Percentiles rank a stretch among this genome's conserved stretches.
phyloP scores from a whole-genome alignment of 2,113 vertebrate species.

The Crotalus tigris region DNA sequence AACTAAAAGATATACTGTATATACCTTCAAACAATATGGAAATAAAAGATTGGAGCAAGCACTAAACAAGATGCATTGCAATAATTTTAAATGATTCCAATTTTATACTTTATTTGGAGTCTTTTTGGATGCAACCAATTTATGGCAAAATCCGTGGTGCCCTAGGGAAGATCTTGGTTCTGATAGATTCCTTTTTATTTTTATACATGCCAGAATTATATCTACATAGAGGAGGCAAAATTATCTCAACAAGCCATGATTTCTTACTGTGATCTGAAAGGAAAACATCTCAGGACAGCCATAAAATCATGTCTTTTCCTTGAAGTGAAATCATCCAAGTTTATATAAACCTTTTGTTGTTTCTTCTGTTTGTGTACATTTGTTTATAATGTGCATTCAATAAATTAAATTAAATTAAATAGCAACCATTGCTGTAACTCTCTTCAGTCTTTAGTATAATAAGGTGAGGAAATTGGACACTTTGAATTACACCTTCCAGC shows the following conservation, averaged over 20 bases:
- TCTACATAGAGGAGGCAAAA: not conserved
- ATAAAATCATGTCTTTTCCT: not conserved
- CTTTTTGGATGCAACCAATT: not conserved
- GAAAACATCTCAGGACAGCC: not conserved
- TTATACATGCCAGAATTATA: not conserved
- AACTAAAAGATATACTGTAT: not conserved
- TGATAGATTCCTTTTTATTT: not conserved
- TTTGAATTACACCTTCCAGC: not conserved
- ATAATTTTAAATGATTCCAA: slow-evolving; percentile 12
- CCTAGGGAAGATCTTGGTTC: not conserved
- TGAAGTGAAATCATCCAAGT: not conserved
- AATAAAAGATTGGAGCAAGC: not conserved
- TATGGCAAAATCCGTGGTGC: not conserved
- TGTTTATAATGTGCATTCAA: not conserved
- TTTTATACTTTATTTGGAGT: not conserved
- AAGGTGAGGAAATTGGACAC: not conserved
- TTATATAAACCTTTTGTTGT: not conserved
- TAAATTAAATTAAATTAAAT: not conserved
- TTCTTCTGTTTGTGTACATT: too few species aligned
- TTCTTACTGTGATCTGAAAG: not conserved
- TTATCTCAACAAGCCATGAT: not conserved
- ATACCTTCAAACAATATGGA: not conserved
- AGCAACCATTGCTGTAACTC: not conserved
- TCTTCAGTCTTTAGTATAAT: not conserved
- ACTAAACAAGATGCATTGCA: not conserved